Percentiles rank a stretch among this genome's conserved stretches.
phyloP scores from a whole-genome alignment of 1,140 invertebrate genomes.

The Drosophila simulans region DNA sequence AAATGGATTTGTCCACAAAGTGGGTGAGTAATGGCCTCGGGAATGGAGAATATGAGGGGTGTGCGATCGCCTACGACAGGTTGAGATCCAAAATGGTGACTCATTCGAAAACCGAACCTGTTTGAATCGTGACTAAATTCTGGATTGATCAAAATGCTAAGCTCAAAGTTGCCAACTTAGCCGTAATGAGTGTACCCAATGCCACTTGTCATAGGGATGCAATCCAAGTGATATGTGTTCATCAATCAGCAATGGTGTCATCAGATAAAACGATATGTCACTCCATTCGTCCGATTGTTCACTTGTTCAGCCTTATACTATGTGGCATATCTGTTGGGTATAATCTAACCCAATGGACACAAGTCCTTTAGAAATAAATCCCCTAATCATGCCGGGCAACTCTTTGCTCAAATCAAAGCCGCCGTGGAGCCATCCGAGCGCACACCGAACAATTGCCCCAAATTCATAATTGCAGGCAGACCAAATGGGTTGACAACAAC shows the following conservation, averaged over 20 bases:
- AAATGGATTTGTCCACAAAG: constrained; percentile 7
- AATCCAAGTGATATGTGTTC: constrained; percentile 7
- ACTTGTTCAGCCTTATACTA: background rate
- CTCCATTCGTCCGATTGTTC: background rate
- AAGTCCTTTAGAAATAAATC: constrained; percentile 8
- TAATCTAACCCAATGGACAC: constrained; percentile 8
- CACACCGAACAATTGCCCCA: constrained; percentile 66
- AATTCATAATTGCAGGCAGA: constrained; percentile 71
- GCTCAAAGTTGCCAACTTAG: constrained; percentile 1
- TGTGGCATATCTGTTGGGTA: background rate
- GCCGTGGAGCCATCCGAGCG: constrained; percentile 48
- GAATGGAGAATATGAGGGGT: constrained; percentile 7
- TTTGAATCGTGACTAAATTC: constrained; percentile 28
- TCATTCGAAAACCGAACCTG: constrained; percentile 34
- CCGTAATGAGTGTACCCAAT: background rate
- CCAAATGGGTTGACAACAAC: constrained; percentile 50
- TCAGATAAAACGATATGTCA: constrained; percentile 24
- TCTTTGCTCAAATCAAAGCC: constrained; percentile 46
- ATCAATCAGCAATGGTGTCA: constrained; percentile 31
- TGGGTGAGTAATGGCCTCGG: constrained; percentile 37
- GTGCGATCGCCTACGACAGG: constrained; percentile 16
- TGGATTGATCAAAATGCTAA: constrained; percentile 2
- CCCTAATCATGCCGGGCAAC: constrained; percentile 22
- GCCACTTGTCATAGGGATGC: constrained; percentile 12
- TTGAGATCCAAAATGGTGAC: constrained; percentile 11